phyloP scores from a whole-genome alignment of 2,797 vertebrate genomes.

The Muscicapa striata region DNA sequence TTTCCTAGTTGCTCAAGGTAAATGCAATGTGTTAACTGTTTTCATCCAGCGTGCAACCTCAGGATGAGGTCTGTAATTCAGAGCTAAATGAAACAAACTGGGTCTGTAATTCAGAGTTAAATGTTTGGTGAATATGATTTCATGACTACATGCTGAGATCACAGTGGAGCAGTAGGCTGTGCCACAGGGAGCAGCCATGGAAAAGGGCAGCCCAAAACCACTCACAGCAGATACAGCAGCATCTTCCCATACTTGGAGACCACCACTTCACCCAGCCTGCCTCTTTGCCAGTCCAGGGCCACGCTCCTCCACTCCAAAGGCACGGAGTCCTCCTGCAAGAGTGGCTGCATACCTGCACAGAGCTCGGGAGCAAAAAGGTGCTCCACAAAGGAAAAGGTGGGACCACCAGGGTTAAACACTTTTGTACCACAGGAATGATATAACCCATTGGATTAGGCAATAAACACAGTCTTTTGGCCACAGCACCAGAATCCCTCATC shows the following conservation, averaged over 20 bases:
- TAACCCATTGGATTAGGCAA: neutral
- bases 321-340: neutral
- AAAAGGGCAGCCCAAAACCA: neutral
- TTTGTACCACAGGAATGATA: neutral
- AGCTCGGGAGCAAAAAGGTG: neutral
- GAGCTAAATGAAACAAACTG: neutral
- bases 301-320: neutral
- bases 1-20: neutral
- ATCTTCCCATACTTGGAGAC: neutral
- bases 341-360: neutral
- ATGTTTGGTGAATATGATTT: neutral
- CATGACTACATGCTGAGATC: neutral
- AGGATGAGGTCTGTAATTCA: neutral
- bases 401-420: neutral
- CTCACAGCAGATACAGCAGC: fast-evolving
- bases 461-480: neutral
- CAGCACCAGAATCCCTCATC: neutral
- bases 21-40: neutral
- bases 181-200: fast-evolving
- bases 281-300: neutral
- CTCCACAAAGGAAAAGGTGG: neutral
- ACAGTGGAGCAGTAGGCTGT: neutral
- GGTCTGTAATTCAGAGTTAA: neutral
- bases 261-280: neutral
- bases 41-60: neutral